Conservation (phyloP, 2,797 vertebrate species). For the Rallus crepitans region DNA sequence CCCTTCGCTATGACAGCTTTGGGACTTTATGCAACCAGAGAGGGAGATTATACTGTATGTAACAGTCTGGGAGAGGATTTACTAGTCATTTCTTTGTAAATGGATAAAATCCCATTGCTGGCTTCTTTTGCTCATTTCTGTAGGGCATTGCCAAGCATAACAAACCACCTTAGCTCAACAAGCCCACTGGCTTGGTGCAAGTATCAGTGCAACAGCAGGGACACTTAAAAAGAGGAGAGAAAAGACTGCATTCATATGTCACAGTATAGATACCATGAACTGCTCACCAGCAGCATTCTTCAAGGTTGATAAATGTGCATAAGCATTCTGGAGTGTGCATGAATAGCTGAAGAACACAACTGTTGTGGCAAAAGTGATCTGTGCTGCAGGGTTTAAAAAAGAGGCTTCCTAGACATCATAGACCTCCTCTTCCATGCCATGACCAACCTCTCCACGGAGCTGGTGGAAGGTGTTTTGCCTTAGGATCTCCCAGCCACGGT, state of each 20-base stretch:
- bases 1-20: background rate
- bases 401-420: slow-evolving; percentile 71
- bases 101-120: background rate
- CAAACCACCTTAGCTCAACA: background rate
- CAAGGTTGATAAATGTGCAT: background rate
- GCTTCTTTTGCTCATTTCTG: background rate
- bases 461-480: slow-evolving; percentile 74
- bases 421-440: slow-evolving; percentile 71
- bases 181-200: background rate
- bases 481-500: slow-evolving; percentile 79
- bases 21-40: background rate
- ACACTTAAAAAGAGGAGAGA: background rate
- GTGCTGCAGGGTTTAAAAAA: background rate
- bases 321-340: background rate
- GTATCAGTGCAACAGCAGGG: background rate
- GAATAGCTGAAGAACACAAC: background rate
- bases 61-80: background rate
- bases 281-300: background rate
- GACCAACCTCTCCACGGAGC: slow-evolving; percentile 48
- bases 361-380: background rate
- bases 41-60: background rate
- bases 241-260: background rate
- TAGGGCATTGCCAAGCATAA: background rate
- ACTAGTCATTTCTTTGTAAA: background rate
- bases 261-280: background rate